Evolutionary conservation across 2,113 vertebrate genomes (phyloP).

Genomic region (Myiagra hebetior): DNA sequence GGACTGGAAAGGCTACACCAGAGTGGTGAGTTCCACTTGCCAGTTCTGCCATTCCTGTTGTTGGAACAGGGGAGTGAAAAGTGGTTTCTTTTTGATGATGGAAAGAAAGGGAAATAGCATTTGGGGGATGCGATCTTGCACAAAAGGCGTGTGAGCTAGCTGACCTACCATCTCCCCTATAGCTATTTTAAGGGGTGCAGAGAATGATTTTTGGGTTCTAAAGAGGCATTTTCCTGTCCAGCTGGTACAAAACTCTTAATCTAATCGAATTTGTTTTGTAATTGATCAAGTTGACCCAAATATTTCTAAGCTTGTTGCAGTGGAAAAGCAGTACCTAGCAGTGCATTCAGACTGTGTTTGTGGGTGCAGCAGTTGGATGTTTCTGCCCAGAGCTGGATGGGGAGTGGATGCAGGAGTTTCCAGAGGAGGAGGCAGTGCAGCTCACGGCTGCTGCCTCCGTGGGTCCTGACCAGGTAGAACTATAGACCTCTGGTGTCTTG

Average conservation of each 20-base stretch:
- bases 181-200: background rate
- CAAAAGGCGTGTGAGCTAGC: background rate
- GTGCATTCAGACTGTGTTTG: too few species aligned
- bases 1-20: background rate
- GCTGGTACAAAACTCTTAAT: background rate
- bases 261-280: background rate
- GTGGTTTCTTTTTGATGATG: background rate
- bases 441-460: background rate
- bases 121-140: background rate
- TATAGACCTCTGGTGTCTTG: background rate
- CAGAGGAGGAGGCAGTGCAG: background rate
- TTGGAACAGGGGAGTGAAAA: background rate
- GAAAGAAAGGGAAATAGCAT: background rate
- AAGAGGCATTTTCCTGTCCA: background rate
- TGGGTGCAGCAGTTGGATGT: background rate
- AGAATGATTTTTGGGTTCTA: background rate
- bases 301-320: background rate
- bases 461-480: background rate
- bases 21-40: background rate
- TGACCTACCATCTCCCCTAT: background rate
- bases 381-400: background rate
- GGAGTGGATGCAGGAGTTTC: background rate
- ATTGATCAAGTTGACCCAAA: background rate
- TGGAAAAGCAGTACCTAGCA: background rate
- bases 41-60: background rate